A percentile compares a stretch with the other conserved stretches of the same genome.
Conservation (phyloP, 1,140 invertebrate genomes). For the Periplaneta americana region DNA sequence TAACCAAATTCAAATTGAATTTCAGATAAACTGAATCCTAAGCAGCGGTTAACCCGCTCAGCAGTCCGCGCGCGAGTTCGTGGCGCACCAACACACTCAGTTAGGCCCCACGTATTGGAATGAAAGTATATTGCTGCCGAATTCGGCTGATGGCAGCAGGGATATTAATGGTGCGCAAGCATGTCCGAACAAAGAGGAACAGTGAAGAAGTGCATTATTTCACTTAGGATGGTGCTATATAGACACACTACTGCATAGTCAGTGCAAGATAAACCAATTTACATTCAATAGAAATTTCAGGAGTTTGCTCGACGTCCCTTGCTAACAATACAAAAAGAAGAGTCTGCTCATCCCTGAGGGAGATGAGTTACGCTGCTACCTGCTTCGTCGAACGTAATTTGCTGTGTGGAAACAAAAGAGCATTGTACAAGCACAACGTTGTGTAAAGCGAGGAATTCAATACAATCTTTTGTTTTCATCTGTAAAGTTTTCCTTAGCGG, state of each 20-base stretch:
- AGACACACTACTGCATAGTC: background rate
- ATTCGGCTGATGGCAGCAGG: too few relatives aligned
- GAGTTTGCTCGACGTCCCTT: too few relatives aligned
- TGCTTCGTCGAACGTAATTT: background rate
- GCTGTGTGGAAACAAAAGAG: background rate
- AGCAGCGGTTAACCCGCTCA: too few relatives aligned
- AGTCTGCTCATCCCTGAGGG: background rate
- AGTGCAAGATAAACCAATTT: background rate
- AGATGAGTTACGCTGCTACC: background rate
- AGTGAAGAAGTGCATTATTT: background rate
- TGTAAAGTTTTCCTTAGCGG: background rate
- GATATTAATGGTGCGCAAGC: too few relatives aligned
- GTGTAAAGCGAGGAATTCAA: background rate
- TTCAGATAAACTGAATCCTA: too few relatives aligned
- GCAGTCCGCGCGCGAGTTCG: too few relatives aligned
- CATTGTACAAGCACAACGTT: background rate
- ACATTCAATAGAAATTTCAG: background rate
- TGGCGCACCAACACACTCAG: too few relatives aligned
- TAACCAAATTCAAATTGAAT: too few relatives aligned
- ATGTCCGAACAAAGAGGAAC: background rate
- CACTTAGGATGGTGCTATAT: background rate
- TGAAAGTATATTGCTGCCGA: too few relatives aligned
- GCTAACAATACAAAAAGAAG: background rate
- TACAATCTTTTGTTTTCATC: background rate
- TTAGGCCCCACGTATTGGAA: too few relatives aligned